Base-by-base conservation (phyloP, 2,113 vertebrate genomes). In the Bostrychus sinensis region DNA sequence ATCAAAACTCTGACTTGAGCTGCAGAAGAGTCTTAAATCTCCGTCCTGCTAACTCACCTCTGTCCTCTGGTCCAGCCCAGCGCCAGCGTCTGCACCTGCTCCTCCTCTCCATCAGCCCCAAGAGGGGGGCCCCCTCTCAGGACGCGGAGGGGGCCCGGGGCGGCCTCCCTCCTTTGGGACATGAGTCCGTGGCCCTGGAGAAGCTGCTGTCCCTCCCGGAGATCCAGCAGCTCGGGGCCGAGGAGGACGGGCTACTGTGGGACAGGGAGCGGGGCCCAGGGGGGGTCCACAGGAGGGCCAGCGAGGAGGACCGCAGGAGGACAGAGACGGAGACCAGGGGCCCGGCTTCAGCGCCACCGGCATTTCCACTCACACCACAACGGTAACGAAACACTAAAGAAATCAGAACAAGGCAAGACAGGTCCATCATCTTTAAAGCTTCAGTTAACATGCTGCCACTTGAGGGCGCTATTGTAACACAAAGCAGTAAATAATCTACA, bases 181-280 rank as follows among this genome's bases (percentile, higher is more conserved):
- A 89, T 0, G 93, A 95, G 71, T 93, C 94, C 0, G 85, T 94
- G 77, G 89, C 90, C 3, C 77, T 94, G 6, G 93, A 93, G 1
- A 93, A 94, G 5, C 89, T 92, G 69, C 73, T 90, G 0, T 90
- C 93, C 19, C 70, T 90, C 0, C 89, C 93, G 37, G 93, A 95
- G 39, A 89, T 90, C 7, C 67, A 70, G 39, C 66, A 77, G 26
- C 83, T 55, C 0, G 75, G 56, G 32, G 77, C 61, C 14, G 58
- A 53, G 2, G 54, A 37, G 17, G 43, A 55, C 4, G 66, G 67
- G 1, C 56, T 80, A 11, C 54, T 72, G 11, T 89, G 81, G 1
- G 82, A 89, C 0, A 89, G 93, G 58, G 91, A 93, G 30, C 69
- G 77, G 0, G 83, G 78, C 5, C 72, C 69, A 4, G 55, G 28